Conservation (phyloP, 2,888 invertebrate genomes). For the Parnassius orleans region DNA sequence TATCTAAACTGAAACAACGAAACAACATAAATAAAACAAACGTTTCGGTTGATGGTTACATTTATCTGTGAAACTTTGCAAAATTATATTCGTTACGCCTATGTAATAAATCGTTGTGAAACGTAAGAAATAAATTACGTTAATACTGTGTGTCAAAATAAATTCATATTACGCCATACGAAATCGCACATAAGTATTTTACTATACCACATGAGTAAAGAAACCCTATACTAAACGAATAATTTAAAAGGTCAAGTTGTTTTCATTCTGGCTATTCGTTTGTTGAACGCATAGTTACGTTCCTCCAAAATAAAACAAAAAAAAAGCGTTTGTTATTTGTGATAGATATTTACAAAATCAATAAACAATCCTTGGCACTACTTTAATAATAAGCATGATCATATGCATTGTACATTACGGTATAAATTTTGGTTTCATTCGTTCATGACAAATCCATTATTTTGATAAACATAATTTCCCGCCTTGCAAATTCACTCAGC, state of each 20-base stretch:
- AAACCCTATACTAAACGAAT: too few relatives aligned
- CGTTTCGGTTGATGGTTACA: slow-evolving; percentile 7
- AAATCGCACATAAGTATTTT: too few relatives aligned
- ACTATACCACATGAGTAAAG: too few relatives aligned
- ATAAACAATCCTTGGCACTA: slow-evolving; percentile 69
- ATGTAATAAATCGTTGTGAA: too few relatives aligned
- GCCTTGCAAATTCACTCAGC: slow-evolving; percentile 22
- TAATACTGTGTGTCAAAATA: not conserved
- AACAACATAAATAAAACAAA: slow-evolving; percentile 25
- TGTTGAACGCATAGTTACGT: not conserved
- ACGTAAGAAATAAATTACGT: not conserved
- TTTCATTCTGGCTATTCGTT: too few relatives aligned
- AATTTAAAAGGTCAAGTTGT: too few relatives aligned
- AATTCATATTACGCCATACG: too few relatives aligned
- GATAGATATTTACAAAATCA: slow-evolving; percentile 44
- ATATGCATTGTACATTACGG: slow-evolving; percentile 72
- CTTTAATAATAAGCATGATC: slow-evolving; percentile 40
- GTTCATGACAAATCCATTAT: slow-evolving; percentile 22
- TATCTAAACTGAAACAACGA: slow-evolving; percentile 24
- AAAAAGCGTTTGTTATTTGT: slow-evolving; percentile 19
- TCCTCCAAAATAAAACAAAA: not conserved
- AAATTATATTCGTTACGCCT: not conserved
- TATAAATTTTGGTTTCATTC: slow-evolving; percentile 69
- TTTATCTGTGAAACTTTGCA: slow-evolving; percentile 8
- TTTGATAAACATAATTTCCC: slow-evolving; percentile 21